These are phyloP conservation scores for Patella depressa DNA, from an alignment of 2,888 invertebrate species.

Conservation along the genomic window DNA sequence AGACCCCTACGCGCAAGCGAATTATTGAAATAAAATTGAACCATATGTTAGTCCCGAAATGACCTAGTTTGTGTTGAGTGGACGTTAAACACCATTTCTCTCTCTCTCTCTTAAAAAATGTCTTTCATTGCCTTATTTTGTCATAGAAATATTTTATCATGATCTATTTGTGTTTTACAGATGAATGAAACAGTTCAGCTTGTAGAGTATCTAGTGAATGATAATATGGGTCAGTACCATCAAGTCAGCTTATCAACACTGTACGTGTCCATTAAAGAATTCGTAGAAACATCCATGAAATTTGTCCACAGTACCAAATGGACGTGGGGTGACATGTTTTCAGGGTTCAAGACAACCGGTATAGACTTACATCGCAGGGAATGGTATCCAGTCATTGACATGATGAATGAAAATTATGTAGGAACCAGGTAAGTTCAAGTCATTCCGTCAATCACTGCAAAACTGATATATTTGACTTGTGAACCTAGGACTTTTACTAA, in stretches of 20 bases:
- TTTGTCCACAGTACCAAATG: constrained; percentile 17
- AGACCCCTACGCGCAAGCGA: too few relatives aligned
- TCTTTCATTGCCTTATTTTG: too few relatives aligned
- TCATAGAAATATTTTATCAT: too few relatives aligned
- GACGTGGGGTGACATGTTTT: constrained; percentile 27
- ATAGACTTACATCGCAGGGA: constrained; percentile 21
- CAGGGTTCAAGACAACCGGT: constrained; percentile 9
- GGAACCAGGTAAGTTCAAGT: constrained; percentile 25
- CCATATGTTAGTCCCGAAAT: too few relatives aligned
- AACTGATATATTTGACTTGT: too few relatives aligned
- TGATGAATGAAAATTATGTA: constrained; percentile 34
- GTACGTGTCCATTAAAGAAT: constrained; percentile 12
- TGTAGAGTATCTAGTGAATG: constrained; percentile 19
- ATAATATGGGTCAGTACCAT: constrained; percentile 11
- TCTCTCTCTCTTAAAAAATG: too few relatives aligned
- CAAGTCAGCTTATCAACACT: constrained; percentile 15
- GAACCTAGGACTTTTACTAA: too few relatives aligned
- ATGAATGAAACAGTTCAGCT: constrained; percentile 25
- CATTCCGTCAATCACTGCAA: too few relatives aligned
- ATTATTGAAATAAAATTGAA: too few relatives aligned
- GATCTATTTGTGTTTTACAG: constrained; percentile 12
- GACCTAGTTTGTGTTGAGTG: too few relatives aligned
- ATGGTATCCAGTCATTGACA: constrained; percentile 37
- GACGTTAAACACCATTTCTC: too few relatives aligned
- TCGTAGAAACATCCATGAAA: constrained; percentile 13